These are phyloP conservation scores for Misgurnus mizolepis DNA, from an alignment of 2,113 vertebrate genomes.

Conservation along the genomic window DNA sequence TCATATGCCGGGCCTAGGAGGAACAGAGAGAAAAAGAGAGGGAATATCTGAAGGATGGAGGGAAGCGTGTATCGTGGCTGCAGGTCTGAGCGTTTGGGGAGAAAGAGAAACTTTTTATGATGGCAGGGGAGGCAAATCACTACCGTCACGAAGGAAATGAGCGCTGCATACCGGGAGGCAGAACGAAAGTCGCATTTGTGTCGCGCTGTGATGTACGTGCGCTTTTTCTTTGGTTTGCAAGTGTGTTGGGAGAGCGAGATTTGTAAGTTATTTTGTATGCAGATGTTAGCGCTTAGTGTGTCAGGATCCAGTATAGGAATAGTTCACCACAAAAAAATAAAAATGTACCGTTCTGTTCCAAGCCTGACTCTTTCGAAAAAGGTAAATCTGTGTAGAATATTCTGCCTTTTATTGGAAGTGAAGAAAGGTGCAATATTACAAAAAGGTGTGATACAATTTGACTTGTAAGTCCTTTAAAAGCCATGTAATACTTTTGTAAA, in stretches of 20 bases:
- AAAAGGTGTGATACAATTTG: no score
- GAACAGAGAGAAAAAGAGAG: slow-evolving; percentile 26
- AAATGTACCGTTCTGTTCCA: no score
- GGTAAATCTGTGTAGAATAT: no score
- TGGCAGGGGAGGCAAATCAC: slow-evolving; percentile 11
- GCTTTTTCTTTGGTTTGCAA: neutral
- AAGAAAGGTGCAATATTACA: no score
- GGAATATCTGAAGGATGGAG: slow-evolving; percentile 15
- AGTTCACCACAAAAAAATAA: no score
- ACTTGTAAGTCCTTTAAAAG: no score
- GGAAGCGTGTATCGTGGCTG: slow-evolving; percentile 14
- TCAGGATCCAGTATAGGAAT: neutral
- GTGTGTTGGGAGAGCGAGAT: neutral
- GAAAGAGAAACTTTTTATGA: slow-evolving; percentile 17
- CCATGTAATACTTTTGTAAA: no score
- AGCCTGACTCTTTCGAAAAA: no score
- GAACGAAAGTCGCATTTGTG: neutral
- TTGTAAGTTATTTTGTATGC: neutral
- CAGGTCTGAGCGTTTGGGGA: slow-evolving; percentile 1
- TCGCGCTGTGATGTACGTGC: neutral
- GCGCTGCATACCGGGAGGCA: slow-evolving; percentile 6
- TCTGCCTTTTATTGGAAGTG: no score
- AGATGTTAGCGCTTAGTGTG: neutral
- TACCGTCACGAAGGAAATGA: slow-evolving; percentile 20
- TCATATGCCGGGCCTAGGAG: slow-evolving; percentile 12